phyloP scores from a whole-genome alignment of 2,113 vertebrate genomes.

The Aramus guarauna region DNA sequence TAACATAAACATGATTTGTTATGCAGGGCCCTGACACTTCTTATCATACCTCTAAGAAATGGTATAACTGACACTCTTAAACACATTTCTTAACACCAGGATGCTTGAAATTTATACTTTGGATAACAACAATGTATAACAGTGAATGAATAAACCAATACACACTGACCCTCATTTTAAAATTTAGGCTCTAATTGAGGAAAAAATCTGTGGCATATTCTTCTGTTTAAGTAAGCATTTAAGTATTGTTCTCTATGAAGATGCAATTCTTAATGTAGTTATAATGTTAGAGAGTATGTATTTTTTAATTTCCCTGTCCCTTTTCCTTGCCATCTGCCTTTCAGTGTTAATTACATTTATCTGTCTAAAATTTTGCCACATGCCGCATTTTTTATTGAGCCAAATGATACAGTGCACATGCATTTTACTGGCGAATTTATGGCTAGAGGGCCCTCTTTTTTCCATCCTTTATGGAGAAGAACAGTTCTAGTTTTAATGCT shows the following conservation, averaged over 20 bases:
- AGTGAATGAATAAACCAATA: conserved; percentile 25
- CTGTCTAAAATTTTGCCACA: conserved; percentile 59
- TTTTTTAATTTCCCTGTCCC: background rate
- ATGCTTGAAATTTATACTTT: conserved; percentile 34
- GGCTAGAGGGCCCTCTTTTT: background rate
- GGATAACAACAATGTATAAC: conserved; percentile 4
- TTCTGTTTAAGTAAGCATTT: background rate
- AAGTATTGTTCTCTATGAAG: background rate
- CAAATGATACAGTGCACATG: conserved; percentile 26
- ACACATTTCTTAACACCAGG: conserved; percentile 33
- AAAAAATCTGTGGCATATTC: background rate
- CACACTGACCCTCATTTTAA: background rate
- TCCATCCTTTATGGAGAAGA: conserved; percentile 21
- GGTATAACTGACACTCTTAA: background rate
- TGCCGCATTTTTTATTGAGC: conserved; percentile 38
- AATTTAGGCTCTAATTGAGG: background rate
- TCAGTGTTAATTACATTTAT: conserved; percentile 61
- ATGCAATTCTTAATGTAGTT: conserved; percentile 9
- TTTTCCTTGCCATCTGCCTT: conserved; percentile 56
- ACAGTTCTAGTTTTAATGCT: conserved; percentile 21
- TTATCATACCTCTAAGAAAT: conserved; percentile 46
- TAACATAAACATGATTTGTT: conserved; percentile 58
- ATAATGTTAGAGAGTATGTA: background rate
- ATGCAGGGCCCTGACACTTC: conserved; percentile 49
- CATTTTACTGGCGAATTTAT: conserved; percentile 20